phyloP scores from a whole-genome alignment of 2,888 invertebrate species.

The Copidosoma aretas region DNA sequence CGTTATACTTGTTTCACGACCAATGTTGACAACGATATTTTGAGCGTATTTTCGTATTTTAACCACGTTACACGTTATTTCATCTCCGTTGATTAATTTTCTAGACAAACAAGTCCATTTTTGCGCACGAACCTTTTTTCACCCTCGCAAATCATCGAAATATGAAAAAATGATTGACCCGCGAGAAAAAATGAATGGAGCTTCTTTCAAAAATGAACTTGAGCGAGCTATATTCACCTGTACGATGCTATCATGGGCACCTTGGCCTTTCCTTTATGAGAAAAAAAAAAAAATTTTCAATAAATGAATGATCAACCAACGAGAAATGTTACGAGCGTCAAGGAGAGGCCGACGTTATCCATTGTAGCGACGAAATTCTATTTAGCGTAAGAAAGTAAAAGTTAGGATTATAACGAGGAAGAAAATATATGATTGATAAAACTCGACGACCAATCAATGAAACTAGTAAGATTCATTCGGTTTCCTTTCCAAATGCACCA shows the following conservation, averaged over 20 bases:
- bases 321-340: conserved; percentile 38
- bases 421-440: background rate
- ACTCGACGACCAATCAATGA: too few species aligned
- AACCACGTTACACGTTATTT: background rate
- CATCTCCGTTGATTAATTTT: background rate
- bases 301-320: conserved; percentile 4
- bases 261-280: conserved; percentile 60
- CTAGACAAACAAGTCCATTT: background rate
- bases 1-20: conserved; percentile 18
- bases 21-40: conserved; percentile 12
- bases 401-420: background rate
- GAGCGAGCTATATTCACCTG: conserved; percentile 9
- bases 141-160: too few species aligned
- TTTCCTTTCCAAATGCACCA: conserved; percentile 12
- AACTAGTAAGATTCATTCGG: conserved; percentile 1
- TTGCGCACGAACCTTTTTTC: background rate
- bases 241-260: conserved; percentile 53
- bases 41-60: conserved; percentile 1
- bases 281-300: conserved; percentile 33
- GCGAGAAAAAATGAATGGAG: too few species aligned
- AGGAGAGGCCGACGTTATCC: conserved; percentile 62
- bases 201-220: background rate
- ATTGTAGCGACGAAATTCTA: conserved; percentile 45
- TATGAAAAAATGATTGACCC: too few species aligned
- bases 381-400: conserved; percentile 21